A percentile compares a stretch with the other conserved stretches of the same genome.
These are phyloP conservation scores for Oncorhynchus keta DNA, from an alignment of 2,113 vertebrate genomes.

Conservation along the genomic window DNA sequence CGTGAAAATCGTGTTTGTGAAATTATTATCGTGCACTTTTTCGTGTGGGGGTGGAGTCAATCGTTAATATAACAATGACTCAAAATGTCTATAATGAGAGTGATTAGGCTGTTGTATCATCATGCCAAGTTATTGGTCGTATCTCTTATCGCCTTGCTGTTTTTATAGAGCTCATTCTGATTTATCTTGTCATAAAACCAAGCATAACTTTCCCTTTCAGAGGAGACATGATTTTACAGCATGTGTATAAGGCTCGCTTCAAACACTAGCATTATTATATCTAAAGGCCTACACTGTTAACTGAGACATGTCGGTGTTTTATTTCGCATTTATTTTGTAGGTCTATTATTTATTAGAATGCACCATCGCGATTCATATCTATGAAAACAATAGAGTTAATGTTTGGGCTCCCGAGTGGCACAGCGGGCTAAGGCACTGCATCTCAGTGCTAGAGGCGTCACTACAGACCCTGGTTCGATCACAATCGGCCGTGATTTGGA, in stretches of 20 bases:
- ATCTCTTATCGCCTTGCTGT: slow-evolving; percentile 52
- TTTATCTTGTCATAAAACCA: slow-evolving; percentile 56
- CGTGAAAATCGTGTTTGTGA: background rate
- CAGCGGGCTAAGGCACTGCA: too few relatives aligned
- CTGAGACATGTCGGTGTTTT: background rate
- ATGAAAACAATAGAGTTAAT: too few relatives aligned
- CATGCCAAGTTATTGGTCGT: slow-evolving; percentile 34
- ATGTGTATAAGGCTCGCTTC: background rate
- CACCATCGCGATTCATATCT: too few relatives aligned
- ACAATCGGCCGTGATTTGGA: too few relatives aligned
- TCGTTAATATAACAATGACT: slow-evolving; percentile 41
- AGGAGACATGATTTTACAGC: slow-evolving; percentile 31
- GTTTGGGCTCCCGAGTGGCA: too few relatives aligned
- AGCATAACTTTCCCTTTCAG: slow-evolving; percentile 32
- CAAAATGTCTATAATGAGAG: slow-evolving; percentile 30
- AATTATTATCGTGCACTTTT: background rate
- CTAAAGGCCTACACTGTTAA: background rate
- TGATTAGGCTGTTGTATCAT: slow-evolving; percentile 30
- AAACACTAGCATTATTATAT: background rate
- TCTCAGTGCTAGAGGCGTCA: too few relatives aligned
- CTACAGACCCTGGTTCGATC: too few relatives aligned
- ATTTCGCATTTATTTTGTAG: background rate
- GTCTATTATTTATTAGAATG: background rate
- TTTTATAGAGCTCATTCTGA: slow-evolving; percentile 54
- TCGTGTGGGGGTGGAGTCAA: background rate